Base-by-base conservation (phyloP, 2,888 invertebrate species). In the Chrysotoxum bicinctum region DNA sequence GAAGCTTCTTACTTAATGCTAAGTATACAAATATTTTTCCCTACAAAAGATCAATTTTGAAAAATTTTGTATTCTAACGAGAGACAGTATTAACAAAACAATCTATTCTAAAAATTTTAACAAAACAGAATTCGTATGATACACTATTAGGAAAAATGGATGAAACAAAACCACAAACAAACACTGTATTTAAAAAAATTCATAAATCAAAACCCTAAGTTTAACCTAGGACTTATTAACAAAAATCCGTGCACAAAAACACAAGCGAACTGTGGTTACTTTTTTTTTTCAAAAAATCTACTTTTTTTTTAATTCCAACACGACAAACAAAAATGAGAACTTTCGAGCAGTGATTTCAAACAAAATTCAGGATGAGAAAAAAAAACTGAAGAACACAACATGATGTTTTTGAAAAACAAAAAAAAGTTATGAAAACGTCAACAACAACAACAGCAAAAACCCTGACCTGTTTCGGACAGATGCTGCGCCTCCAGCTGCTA, bases 401-500 rank as follows among this genome's bases (percentile, higher is more conserved):
- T 30, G 16, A 45, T 43, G 5, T 37, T 35, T 35, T 35, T 35
- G 19, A 1, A 52, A 40, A 14, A 60, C 10, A 50, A 68, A 54
- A 64, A 60, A 43, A 48, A 68, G 64, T 19, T 30, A 16, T 37
- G 16, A 64, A 62, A 64, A 64, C 32, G 30, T 45, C 73, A 83
- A 78, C 74, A 81, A 54, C 81, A 81, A 73, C 68, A 73, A 77
- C 72, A 70, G 77, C 76, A 68, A 62, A 85, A 74, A 78, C 52
- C 77, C 86, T 82, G 82, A 86, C 86, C 86, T 86, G 82, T 66
- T 82, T 69, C 81, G 76, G 73, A 77, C 81, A 68, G 77, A 82
- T 66, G 78, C 58, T 66, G 40, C 73, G 30, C 74, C 74, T 74
- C 62, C 70, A 37, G 48, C 88, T 87, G 64, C 69, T 8, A 83